Evolutionary conservation across 2,888 invertebrate genomes (phyloP).

Genomic region (Dryocosmus kuriphilus): DNA sequence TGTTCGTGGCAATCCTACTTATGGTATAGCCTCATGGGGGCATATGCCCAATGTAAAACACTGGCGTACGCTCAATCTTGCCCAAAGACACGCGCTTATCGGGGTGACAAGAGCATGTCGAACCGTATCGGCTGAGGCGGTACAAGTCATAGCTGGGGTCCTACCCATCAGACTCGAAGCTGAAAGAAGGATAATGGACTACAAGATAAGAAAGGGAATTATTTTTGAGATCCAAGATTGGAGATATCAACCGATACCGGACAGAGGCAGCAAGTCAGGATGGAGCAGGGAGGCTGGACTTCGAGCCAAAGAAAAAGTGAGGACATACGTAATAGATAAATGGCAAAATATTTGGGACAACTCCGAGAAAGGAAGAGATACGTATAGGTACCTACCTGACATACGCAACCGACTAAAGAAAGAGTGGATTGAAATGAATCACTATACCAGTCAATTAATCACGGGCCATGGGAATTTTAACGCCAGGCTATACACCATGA

Average conservation of each 20-base stretch:
- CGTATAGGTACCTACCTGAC: too few relatives aligned
- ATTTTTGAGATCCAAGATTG: not conserved
- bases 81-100: slow-evolving; percentile 42
- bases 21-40: slow-evolving; percentile 47
- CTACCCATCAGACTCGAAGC: not conserved
- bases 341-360: too few relatives aligned
- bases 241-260: not conserved
- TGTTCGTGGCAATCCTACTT: slow-evolving; percentile 48
- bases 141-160: slow-evolving; percentile 13
- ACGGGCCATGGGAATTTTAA: too few relatives aligned
- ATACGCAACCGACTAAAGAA: too few relatives aligned
- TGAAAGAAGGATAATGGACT: not conserved
- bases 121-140: slow-evolving; percentile 38
- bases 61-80: not conserved
- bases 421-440: too few relatives aligned
- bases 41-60: not conserved
- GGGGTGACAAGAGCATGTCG: slow-evolving; percentile 23
- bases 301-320: too few relatives aligned
- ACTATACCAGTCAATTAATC: too few relatives aligned
- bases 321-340: too few relatives aligned
- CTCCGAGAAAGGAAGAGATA: too few relatives aligned
- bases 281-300: not conserved
- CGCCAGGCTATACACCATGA: too few relatives aligned
- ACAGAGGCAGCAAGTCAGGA: too few relatives aligned
- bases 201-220: not conserved